These are phyloP conservation scores for Micrasema minimum DNA, from an alignment of 1,140 invertebrate genomes.

Conservation along the genomic window DNA sequence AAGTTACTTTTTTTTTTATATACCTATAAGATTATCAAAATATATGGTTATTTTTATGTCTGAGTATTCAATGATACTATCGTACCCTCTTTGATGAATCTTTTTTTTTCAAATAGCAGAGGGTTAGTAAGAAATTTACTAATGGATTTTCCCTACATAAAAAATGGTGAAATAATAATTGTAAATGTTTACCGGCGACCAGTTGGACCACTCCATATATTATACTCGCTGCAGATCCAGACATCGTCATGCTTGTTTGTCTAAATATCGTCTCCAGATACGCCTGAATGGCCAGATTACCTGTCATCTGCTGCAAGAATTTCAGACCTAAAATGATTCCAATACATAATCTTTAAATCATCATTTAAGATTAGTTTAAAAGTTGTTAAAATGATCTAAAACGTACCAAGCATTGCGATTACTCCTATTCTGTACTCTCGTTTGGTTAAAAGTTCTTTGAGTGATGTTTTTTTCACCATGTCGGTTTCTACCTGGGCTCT, in stretches of 20 bases:
- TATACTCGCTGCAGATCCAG: conserved; percentile 67
- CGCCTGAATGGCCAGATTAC: conserved; percentile 75
- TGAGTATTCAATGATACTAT: no score
- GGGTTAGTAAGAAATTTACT: no score
- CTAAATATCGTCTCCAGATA: conserved; percentile 75
- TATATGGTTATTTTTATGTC: no score
- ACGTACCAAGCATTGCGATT: conserved; percentile 53
- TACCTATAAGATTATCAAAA: no score
- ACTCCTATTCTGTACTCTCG: conserved; percentile 71
- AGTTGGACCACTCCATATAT: conserved; percentile 76
- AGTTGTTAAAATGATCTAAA: background rate
- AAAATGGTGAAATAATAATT: no score
- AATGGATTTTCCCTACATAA: no score
- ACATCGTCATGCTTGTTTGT: conserved; percentile 63
- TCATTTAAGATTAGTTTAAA: background rate
- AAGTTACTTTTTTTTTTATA: no score
- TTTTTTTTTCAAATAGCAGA: no score
- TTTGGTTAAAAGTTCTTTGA: conserved; percentile 69
- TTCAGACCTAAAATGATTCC: conserved; percentile 67
- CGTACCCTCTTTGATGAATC: no score
- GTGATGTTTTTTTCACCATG: conserved; percentile 64
- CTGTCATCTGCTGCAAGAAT: conserved; percentile 72
- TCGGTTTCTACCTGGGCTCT: conserved; percentile 67
- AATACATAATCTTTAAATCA: background rate
- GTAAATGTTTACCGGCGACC: conserved; percentile 60